Conservation (phyloP, 2,113 vertebrate genomes). For the Gnathonemus echidnorhynchus region DNA sequence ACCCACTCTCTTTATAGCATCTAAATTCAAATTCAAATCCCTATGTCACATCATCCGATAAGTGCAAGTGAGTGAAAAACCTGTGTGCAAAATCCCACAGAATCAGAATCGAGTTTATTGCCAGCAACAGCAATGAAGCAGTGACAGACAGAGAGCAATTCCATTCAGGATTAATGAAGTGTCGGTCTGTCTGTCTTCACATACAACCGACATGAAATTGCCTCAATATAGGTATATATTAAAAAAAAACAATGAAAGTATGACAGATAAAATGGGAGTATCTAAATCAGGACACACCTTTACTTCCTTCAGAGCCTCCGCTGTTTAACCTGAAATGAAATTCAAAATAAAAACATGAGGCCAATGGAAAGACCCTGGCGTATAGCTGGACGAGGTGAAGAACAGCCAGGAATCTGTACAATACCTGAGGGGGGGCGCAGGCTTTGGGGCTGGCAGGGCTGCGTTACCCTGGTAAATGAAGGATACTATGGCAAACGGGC, state of each 20-base stretch:
- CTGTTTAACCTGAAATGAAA: constrained; percentile 66
- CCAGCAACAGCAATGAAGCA: neutral
- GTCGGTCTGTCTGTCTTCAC: neutral
- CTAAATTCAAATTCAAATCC: neutral
- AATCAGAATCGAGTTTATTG: too few relatives aligned
- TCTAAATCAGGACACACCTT: constrained; percentile 56
- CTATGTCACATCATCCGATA: neutral
- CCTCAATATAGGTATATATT: neutral
- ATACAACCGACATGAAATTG: neutral
- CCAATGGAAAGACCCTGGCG: neutral
- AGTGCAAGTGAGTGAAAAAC: neutral
- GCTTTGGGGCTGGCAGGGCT: constrained; percentile 55
- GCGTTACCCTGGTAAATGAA: constrained; percentile 79
- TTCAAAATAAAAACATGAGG: constrained; percentile 12
- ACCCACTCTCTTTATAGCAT: neutral
- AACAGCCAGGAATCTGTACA: neutral
- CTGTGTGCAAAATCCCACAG: neutral
- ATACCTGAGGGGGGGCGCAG: constrained; percentile 68
- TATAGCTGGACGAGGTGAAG: too few relatives aligned
- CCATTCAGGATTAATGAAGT: neutral
- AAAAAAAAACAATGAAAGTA: neutral
- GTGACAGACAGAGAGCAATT: neutral
- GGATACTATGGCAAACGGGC: constrained; percentile 85
- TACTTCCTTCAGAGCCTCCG: constrained; percentile 52
- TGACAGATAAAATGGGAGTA: neutral